These are phyloP conservation scores for Caiman crocodilus DNA, from an alignment of 2,797 vertebrate species.

Conservation along the genomic window DNA sequence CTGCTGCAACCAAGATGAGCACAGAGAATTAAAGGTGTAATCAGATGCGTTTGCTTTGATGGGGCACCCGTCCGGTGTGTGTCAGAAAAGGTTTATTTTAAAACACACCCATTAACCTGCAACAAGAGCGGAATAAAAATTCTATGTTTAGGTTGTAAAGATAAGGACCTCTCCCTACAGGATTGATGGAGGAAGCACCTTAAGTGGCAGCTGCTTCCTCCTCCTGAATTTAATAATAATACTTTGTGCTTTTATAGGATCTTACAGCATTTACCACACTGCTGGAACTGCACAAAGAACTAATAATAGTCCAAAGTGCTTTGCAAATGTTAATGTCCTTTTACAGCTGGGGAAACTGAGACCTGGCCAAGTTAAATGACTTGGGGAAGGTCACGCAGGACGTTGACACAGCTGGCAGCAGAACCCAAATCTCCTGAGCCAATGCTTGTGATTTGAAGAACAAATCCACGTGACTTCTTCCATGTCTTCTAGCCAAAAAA, in stretches of 20 bases:
- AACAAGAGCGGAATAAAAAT: conserved; percentile 25
- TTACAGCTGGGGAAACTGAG: conserved; percentile 63
- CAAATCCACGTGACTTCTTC: neutral
- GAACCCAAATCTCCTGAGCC: conserved; percentile 25
- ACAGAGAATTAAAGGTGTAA: conserved; percentile 50
- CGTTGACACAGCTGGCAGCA: conserved; percentile 13
- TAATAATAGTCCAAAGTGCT: conserved; percentile 51
- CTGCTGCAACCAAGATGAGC: neutral
- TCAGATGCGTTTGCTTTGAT: conserved; percentile 41
- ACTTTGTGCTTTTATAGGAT: conserved; percentile 62
- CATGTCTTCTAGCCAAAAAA: conserved; percentile 35
- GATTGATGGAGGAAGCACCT: conserved; percentile 24
- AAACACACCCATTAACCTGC: neutral
- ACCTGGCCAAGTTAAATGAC: conserved; percentile 59
- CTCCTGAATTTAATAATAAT: conserved; percentile 52
- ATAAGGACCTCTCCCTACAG: conserved; percentile 29
- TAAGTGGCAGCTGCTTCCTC: conserved; percentile 29
- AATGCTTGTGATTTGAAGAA: neutral
- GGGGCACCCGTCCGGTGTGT: conserved; percentile 12
- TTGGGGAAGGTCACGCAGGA: conserved; percentile 53
- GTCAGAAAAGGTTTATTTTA: conserved; percentile 33
- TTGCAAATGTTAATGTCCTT: conserved; percentile 36
- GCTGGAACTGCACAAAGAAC: conserved; percentile 46
- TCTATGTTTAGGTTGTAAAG: conserved; percentile 44
- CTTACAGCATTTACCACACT: conserved; percentile 63